Evolutionary conservation across 2,113 vertebrate genomes (phyloP).

Genomic region (Chionomys nivalis): DNA sequence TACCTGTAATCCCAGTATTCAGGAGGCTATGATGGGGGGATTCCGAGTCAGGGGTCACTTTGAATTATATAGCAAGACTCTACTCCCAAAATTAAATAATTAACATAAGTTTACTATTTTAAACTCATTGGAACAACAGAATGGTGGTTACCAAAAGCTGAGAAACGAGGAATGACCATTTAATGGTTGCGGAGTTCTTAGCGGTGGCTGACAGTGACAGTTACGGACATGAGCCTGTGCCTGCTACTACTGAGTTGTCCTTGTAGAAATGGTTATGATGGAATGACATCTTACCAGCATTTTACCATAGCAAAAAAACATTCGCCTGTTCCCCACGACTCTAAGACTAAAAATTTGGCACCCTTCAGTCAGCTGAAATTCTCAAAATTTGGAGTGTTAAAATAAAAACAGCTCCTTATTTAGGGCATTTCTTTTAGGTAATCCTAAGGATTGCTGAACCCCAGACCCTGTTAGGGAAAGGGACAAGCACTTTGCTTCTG

Average conservation of each 20-base stretch:
- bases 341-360: neutral
- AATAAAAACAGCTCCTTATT: neutral
- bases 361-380: neutral
- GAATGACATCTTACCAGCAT: neutral
- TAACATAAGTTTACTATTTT: neutral
- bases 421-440: neutral
- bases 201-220: neutral
- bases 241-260: neutral
- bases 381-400: neutral
- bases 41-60: too few relatives aligned
- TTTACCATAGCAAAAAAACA: slow-evolving; percentile 15
- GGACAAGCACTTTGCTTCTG: neutral
- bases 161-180: neutral
- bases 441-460: neutral
- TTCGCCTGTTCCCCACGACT: neutral
- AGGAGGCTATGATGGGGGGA: neutral
- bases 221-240: too few relatives aligned
- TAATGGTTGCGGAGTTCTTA: neutral
- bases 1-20: neutral
- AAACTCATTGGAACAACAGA: neutral
- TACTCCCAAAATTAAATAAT: neutral
- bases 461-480: neutral
- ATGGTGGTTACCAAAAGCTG: neutral
- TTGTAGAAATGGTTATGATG: neutral
- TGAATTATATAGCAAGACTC: neutral